Conservation (phyloP, 2,888 invertebrate species). For the Stenichneumon culpator region DNA sequence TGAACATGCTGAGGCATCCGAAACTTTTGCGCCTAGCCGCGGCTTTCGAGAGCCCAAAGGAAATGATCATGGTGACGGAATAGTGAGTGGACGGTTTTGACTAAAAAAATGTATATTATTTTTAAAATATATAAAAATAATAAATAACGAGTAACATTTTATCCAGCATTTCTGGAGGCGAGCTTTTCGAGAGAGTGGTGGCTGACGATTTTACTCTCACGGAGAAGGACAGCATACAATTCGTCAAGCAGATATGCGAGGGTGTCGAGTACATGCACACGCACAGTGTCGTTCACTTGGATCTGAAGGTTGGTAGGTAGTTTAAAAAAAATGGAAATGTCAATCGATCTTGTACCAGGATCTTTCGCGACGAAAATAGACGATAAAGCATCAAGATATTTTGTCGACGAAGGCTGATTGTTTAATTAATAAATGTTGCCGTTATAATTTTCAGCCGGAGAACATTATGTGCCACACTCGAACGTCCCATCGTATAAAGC, state of each 20-base stretch:
- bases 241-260: constrained; percentile 96
- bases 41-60: constrained; percentile 91
- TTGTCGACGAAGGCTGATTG: not conserved
- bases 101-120: not conserved
- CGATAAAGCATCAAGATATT: constrained; percentile 18
- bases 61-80: constrained; percentile 95
- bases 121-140: not conserved
- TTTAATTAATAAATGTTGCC: not conserved
- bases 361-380: not conserved
- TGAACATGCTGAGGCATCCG: constrained; percentile 94
- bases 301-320: constrained; percentile 90
- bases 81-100: constrained; percentile 89
- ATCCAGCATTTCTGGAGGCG: constrained; percentile 96
- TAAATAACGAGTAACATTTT: constrained; percentile 35
- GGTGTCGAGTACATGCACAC: constrained; percentile 96
- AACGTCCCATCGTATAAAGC: constrained; percentile 94
- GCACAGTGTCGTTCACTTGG: constrained; percentile 94
- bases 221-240: constrained; percentile 92
- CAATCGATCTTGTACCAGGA: not conserved
- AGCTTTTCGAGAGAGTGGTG: constrained; percentile 96
- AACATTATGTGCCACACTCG: constrained; percentile 96
- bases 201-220: constrained; percentile 97
- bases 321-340: constrained; percentile 17
- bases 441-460: constrained; percentile 89
- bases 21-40: constrained; percentile 94